A percentile compares a stretch with the other conserved stretches of the same genome.
These are phyloP conservation scores for Pseudococcus longispinus DNA, from an alignment of 2,888 invertebrate genomes.

Conservation along the genomic window DNA sequence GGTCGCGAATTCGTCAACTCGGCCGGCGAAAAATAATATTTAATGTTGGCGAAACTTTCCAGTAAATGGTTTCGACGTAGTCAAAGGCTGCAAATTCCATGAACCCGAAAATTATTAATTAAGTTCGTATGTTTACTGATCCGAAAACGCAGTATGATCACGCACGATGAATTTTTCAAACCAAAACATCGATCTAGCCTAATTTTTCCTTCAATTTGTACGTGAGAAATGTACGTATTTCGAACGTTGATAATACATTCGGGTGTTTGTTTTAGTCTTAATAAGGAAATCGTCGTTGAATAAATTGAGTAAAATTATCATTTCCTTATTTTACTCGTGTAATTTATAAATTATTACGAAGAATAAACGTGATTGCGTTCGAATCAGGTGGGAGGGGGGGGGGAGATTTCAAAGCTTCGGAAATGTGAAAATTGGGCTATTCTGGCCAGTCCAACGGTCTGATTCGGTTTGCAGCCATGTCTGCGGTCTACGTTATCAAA, in stretches of 20 bases:
- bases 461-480: not conserved
- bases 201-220: constrained; percentile 9
- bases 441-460: not conserved
- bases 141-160: not conserved
- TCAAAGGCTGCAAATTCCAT: not conserved
- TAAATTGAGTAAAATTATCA: constrained; percentile 32
- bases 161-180: not conserved
- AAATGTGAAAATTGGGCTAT: not conserved
- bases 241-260: not conserved
- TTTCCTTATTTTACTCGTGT: not conserved
- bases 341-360: not conserved
- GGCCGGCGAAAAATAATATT: no score
- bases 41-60: not conserved
- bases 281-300: constrained; percentile 24
- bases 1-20: not conserved
- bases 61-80: not conserved
- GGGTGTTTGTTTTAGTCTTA: constrained; percentile 28
- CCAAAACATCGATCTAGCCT: not conserved
- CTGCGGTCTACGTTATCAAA: constrained; percentile 9
- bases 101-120: not conserved
- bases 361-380: not conserved
- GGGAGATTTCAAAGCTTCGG: not conserved
- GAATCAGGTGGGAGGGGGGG: not conserved
- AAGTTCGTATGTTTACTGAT: not conserved
- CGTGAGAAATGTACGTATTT: not conserved